Evolutionary conservation across 2,888 invertebrate species (phyloP), one percentile per base, ranked within the genome.

Genomic region (Pterostichus madidus): DNA sequence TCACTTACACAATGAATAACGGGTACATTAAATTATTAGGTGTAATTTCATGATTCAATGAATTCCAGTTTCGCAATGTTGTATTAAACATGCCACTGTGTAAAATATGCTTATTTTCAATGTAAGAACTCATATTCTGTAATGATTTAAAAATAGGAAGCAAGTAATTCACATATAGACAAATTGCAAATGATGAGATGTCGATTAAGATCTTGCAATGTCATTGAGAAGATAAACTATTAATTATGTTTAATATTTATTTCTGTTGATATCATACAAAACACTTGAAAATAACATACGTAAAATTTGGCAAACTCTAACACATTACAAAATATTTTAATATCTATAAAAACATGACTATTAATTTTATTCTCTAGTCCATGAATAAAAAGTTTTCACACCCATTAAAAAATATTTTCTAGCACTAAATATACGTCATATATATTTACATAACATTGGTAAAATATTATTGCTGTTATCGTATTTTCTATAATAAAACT

Each of bases 11-110:
- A 82, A 97, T 91, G 88, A 97, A 97, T 77, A 97, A 91, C 0
- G 97, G 97, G 87, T 96, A 96, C 96, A 97, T 97, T 52, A 97
- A 92, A 91, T 96, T 96, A 84, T 94, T 93, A 0, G 95, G 90
- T 52, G 93, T 92, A 83, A 97, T 93, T 85, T 93, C 92, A 56
- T 94, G 93, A 87, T 95, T 94, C 7, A 93, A 91, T 84, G 94
- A 93, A 89, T 98, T 98, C 92, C 98, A 95, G 88, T 93, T 92
- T 84, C 98, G 91, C 80, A 98, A 89, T n/a, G 95, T 94, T 3
- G 95, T 93, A 89, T 98, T 97, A 88, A 95, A 96, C 88, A 96
- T 96, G 68, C 96, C 94, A 87, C 96, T 95, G 87, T 97, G 97
- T 82, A 98, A 90, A 86, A 94, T 92, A 89, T 94, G 92, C 85